These are phyloP conservation scores for Eupsilia transversa DNA, from an alignment of 2,888 invertebrate species.

Conservation along the genomic window DNA sequence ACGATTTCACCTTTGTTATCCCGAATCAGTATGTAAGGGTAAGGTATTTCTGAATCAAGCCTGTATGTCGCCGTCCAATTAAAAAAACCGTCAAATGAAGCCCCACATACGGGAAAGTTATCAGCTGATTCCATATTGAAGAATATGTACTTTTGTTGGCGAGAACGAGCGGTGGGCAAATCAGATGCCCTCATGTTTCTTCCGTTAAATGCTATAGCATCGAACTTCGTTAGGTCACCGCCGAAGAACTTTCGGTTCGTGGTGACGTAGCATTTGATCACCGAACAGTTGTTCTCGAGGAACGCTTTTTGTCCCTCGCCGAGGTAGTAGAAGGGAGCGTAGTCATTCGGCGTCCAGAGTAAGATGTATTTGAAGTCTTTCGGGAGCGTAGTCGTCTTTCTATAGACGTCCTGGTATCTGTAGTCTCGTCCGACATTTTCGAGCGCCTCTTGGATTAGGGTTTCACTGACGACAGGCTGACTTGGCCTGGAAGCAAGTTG, in stretches of 20 bases:
- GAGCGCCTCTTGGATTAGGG: conserved; percentile 77
- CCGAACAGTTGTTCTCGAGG: conserved; percentile 80
- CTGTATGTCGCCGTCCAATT: conserved; percentile 87
- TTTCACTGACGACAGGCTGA: conserved; percentile 63
- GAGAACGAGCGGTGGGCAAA: conserved; percentile 75
- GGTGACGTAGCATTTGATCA: conserved; percentile 82
- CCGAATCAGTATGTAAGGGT: conserved; percentile 79
- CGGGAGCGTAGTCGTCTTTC: conserved; percentile 74
- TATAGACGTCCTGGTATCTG: conserved; percentile 80
- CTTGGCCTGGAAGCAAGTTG: conserved; percentile 68
- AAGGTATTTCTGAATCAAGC: conserved; percentile 83
- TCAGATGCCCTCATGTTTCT: conserved; percentile 70
- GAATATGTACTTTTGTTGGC: conserved; percentile 83
- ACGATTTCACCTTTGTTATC: conserved; percentile 75
- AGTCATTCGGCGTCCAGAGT: conserved; percentile 79
- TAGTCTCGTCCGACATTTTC: conserved; percentile 78
- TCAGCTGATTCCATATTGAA: conserved; percentile 85
- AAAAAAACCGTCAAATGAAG: conserved; percentile 81
- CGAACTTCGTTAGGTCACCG: conserved; percentile 77
- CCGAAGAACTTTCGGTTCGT: conserved; percentile 66
- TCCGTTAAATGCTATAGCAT: conserved; percentile 84
- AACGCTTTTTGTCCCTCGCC: conserved; percentile 80
- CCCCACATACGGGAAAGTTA: conserved; percentile 80
- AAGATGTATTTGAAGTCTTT: conserved; percentile 81
- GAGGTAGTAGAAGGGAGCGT: conserved; percentile 78